A percentile compares a stretch with the other conserved stretches of the same genome.
These are phyloP conservation scores for Crossocerus cetratus DNA, from an alignment of 2,888 invertebrate species.

Conservation along the genomic window DNA sequence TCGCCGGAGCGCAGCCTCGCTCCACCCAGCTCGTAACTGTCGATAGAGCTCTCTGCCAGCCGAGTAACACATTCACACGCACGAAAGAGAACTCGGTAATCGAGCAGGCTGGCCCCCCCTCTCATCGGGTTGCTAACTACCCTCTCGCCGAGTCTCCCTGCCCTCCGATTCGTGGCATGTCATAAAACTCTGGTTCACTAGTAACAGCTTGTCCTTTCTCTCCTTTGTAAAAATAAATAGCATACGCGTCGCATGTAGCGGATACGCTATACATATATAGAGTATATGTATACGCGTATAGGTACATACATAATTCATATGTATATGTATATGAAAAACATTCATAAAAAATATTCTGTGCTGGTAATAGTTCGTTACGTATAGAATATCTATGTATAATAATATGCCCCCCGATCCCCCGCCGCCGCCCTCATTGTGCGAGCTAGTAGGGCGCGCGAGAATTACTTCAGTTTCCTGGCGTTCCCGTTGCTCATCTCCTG, in stretches of 20 bases:
- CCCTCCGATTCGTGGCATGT: conserved; percentile 28
- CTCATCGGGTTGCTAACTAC: no score
- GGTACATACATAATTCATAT: conserved; percentile 29
- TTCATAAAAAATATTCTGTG: conserved; percentile 64
- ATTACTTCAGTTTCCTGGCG: conserved; percentile 47
- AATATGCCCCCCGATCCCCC: no score
- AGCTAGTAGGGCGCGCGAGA: background rate
- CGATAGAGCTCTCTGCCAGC: conserved; percentile 5
- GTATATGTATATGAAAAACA: conserved; percentile 48
- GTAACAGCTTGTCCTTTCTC: conserved; percentile 42
- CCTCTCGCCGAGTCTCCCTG: conserved; percentile 19
- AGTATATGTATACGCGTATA: conserved; percentile 53
- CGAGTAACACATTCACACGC: conserved; percentile 2
- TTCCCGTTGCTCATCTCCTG: conserved; percentile 50
- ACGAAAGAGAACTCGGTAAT: conserved; percentile 21
- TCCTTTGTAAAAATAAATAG: conserved; percentile 49
- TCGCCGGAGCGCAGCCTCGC: background rate
- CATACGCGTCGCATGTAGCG: conserved; percentile 27
- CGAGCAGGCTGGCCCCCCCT: no score
- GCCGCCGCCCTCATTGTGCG: background rate
- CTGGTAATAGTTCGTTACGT: conserved; percentile 8
- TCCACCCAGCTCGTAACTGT: background rate
- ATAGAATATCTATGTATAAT: no score
- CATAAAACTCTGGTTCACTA: conserved; percentile 39
- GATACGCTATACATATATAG: conserved; percentile 26